phyloP scores from a whole-genome alignment of 23 tunicate species.

The Aplidium turbinatum region DNA sequence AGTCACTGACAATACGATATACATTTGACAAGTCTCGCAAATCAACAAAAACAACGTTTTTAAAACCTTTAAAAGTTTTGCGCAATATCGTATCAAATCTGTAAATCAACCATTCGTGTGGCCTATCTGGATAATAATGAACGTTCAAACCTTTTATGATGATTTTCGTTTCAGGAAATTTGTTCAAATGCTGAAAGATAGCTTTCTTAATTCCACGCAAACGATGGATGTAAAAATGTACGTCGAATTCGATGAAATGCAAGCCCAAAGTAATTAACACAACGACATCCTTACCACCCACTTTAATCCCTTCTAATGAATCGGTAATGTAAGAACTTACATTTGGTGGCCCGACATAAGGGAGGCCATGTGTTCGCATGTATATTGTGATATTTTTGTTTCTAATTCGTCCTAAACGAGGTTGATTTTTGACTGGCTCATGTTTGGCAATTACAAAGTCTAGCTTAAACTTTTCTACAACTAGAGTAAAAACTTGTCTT shows the following conservation, averaged over 20 bases:
- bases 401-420: conserved; percentile 9
- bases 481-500: conserved; percentile 8
- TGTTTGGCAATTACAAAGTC: not conserved
- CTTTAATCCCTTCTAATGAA: conserved; percentile 23
- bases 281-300: conserved; percentile 40
- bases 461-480: not conserved
- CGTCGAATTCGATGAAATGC: conserved; percentile 33
- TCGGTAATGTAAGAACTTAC: conserved; percentile 47
- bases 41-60: conserved; percentile 7
- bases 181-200: not conserved
- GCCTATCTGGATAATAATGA: not conserved
- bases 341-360: conserved; percentile 31
- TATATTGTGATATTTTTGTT: conserved; percentile 35
- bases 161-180: conserved; percentile 28
- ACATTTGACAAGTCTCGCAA: conserved; percentile 44
- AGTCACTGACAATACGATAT: conserved; percentile 10
- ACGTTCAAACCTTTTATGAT: conserved; percentile 32
- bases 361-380: conserved; percentile 52
- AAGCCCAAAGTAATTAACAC: conserved; percentile 32
- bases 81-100: conserved; percentile 15
- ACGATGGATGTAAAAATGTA: conserved; percentile 22
- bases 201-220: conserved; percentile 20
- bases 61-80: not conserved
- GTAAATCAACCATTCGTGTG: conserved; percentile 17
- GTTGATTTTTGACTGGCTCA: not conserved